phyloP scores from a whole-genome alignment of 2,888 invertebrate genomes.

The Oithona nana region DNA sequence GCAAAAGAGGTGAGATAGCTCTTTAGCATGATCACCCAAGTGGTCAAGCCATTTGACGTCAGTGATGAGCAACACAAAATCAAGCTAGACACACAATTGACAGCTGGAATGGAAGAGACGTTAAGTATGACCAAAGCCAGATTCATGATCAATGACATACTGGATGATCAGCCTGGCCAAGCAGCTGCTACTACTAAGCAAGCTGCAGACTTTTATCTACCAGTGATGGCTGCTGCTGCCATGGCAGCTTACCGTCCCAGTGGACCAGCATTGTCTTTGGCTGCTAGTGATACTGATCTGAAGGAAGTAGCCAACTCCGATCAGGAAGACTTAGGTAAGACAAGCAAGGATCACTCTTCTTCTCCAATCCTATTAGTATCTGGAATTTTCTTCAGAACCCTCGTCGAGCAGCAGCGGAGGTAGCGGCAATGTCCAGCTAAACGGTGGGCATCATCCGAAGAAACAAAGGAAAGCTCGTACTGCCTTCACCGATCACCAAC shows the following conservation, averaged over 20 bases:
- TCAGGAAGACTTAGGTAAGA: no score
- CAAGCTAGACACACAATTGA: no score
- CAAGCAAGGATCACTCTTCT: no score
- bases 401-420: background rate
- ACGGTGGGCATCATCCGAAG: constrained; percentile 38
- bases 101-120: background rate
- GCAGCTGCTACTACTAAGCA: constrained; percentile 37
- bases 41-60: no score
- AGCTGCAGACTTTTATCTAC: constrained; percentile 28
- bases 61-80: no score
- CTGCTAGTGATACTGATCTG: background rate
- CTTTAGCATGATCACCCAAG: background rate
- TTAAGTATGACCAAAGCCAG: background rate
- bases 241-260: background rate
- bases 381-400: no score
- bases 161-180: constrained; percentile 20
- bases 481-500: constrained; percentile 95
- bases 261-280: background rate
- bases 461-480: constrained; percentile 92
- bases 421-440: background rate
- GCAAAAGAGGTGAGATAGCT: background rate
- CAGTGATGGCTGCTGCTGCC: background rate
- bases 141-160: constrained; percentile 5
- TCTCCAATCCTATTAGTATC: no score
- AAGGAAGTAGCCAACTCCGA: no score